Base-by-base conservation (phyloP, 2,113 vertebrate genomes). In the Peromyscus polionotus region DNA sequence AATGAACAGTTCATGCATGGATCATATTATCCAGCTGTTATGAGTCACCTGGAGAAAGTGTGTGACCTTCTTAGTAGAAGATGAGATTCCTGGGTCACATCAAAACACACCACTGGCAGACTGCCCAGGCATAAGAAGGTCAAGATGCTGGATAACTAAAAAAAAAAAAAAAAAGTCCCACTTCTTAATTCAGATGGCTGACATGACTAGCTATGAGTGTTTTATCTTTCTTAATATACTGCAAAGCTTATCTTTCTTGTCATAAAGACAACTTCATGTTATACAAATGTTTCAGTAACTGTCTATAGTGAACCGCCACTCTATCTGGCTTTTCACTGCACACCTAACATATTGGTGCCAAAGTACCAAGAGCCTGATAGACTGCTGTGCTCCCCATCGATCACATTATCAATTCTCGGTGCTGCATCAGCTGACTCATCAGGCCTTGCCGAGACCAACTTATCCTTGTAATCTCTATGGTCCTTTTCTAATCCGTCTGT, bases 231-330 rank as follows among this genome's bases (percentile, higher is more conserved):
- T 48, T 77, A 63, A 59, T 54, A 80, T 36, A 28, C 16, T 57
- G 31, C 17, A 48, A 68, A 88, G 16, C 19, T 85, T 31, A 45
- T 65, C 45, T 95, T 93, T 96, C 28, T 70, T 68, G 88, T 88
- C 19, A 79, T 85, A 95, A 95, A 91, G 45, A 91, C 33, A 45
- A 93, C 36, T 7, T 59, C 59, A 39, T 59, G 7, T 14, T 91
- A 77, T 20, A 88, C 83, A 88, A 79, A 80, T 80, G 51, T 79
- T 79, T 54, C 31, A 36, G 26, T 36, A 54, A 33, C 31, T 79
- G 17, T 80, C 31, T 54, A 31, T 36, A 54, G 77, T 36, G 51
- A 80, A 54, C 31, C 33, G 36, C 17, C 7, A 80, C 16, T 48
- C 31, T 4, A 33, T 20, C 17, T 54, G 33, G 31, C 48, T 36